phyloP scores from a whole-genome alignment of 2,797 vertebrate genomes.

The Enteromius mattozi region DNA sequence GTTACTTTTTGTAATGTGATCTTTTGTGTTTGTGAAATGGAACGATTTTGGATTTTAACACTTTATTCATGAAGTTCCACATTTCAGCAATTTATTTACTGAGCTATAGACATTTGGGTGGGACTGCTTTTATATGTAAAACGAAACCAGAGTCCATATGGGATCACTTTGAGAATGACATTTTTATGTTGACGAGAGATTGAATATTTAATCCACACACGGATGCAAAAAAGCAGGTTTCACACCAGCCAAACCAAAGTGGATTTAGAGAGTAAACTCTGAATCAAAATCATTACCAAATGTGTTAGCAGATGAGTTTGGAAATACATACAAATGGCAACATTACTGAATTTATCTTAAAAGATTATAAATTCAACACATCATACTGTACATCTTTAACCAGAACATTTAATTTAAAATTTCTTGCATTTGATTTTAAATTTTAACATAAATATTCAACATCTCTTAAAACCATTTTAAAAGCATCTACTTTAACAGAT shows the following conservation, averaged over 20 bases:
- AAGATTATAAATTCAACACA: background rate
- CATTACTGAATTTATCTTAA: background rate
- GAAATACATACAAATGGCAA: background rate
- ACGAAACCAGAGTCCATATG: constrained; percentile 35
- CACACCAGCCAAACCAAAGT: constrained; percentile 30
- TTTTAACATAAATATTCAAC: background rate
- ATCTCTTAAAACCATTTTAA: background rate
- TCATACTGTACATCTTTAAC: background rate
- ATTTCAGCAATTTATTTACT: constrained; percentile 27
- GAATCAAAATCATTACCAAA: constrained; percentile 14
- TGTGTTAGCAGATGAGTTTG: constrained; percentile 1
- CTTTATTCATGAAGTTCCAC: background rate
- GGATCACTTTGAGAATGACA: constrained; percentile 32
- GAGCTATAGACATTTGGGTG: constrained; percentile 3
- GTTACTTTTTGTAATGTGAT: background rate
- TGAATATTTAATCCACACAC: constrained; percentile 37
- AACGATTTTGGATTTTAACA: background rate
- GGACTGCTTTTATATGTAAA: constrained; percentile 40
- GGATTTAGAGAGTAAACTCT: constrained; percentile 9
- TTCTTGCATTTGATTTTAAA: background rate
- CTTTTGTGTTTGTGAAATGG: background rate
- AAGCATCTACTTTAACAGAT: background rate
- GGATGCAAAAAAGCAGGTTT: constrained; percentile 6
- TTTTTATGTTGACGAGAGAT: constrained; percentile 33
- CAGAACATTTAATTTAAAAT: background rate